Conservation (phyloP, 2,797 vertebrate species). For the Lerista edwardsae region DNA sequence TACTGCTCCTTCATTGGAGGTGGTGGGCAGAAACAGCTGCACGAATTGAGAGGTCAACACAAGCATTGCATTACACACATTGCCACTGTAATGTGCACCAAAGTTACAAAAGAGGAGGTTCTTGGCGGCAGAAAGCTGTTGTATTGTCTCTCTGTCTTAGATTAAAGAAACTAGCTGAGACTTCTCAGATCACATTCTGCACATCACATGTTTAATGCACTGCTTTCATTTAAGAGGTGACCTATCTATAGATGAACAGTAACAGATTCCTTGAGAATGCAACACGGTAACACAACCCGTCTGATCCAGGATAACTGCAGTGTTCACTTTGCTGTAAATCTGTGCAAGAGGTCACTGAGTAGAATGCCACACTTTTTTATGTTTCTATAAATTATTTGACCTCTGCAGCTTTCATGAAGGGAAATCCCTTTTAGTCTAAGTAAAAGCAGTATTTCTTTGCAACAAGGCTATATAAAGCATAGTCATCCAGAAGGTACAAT, state of each 20-base stretch:
- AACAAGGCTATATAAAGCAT: not conserved
- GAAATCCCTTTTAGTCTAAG: not conserved
- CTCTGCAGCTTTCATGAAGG: not conserved
- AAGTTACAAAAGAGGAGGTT: not conserved
- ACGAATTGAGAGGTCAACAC: not conserved
- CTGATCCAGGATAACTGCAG: not conserved
- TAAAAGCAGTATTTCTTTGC: not conserved
- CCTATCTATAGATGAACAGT: not conserved
- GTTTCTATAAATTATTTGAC: conserved; percentile 1
- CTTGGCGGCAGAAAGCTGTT: no score
- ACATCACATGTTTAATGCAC: not conserved
- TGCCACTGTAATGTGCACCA: not conserved
- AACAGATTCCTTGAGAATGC: not conserved
- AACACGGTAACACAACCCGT: not conserved
- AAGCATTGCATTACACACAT: no score
- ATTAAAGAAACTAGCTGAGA: not conserved
- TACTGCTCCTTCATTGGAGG: not conserved
- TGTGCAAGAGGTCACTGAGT: not conserved
- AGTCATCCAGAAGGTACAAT: not conserved
- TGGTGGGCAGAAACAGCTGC: not conserved
- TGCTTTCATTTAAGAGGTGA: not conserved
- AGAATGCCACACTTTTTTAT: not conserved
- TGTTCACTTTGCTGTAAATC: not conserved
- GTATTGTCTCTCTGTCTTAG: not conserved
- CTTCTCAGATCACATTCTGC: not conserved